phyloP scores from a whole-genome alignment of 2,113 vertebrate species.

The Galbula dea region DNA sequence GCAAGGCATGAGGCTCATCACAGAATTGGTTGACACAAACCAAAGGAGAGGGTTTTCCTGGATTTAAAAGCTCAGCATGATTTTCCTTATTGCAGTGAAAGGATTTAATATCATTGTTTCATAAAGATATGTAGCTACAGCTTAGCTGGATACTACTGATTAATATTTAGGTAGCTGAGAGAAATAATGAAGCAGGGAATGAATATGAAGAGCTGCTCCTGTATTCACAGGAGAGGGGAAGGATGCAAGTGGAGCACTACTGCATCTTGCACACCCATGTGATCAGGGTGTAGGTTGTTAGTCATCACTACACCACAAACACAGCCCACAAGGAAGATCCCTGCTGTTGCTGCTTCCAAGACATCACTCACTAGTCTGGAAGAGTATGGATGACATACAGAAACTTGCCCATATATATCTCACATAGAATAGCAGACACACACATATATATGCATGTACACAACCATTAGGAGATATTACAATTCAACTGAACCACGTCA shows the following conservation, averaged over 20 bases:
- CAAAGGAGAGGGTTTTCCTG: not conserved
- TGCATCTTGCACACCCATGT: accelerated
- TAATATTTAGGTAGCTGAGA: not conserved
- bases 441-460: accelerated
- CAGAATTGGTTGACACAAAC: not conserved
- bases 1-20: not conserved
- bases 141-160: not conserved
- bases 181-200: not conserved
- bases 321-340: not conserved
- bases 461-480: not conserved
- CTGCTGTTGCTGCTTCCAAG: not conserved
- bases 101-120: not conserved
- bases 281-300: not conserved
- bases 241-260: not conserved
- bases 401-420: not conserved
- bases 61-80: not conserved
- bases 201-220: not conserved
- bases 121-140: not conserved
- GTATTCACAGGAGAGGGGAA: not conserved
- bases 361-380: not conserved
- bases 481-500: not conserved
- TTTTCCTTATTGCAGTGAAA: not conserved
- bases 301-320: not conserved
- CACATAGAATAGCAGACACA: not conserved
- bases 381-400: not conserved